Percentiles rank a stretch among this genome's conserved stretches.
Evolutionary conservation across 2,113 vertebrate species (phyloP).

Genomic region (Tretioscincus oriximinensis): DNA sequence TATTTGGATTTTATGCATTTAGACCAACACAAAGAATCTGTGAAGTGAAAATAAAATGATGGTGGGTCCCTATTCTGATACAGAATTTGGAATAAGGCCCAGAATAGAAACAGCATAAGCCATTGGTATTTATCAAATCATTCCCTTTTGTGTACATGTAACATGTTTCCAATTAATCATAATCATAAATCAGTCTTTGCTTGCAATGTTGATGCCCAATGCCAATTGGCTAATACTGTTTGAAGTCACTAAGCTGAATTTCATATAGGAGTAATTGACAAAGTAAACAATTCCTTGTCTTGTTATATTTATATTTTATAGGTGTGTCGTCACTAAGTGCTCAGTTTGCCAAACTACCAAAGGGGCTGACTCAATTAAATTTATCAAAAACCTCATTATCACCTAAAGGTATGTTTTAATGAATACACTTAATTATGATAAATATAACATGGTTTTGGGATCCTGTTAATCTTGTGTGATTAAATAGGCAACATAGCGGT

Average conservation of each 20-base stretch:
- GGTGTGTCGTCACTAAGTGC: slow-evolving; percentile 88
- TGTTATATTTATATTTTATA: slow-evolving; percentile 50
- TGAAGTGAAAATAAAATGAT: no score
- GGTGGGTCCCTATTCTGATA: no score
- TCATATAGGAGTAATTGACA: neutral
- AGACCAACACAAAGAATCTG: no score
- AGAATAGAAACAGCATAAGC: neutral
- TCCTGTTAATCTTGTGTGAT: neutral
- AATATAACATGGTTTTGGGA: neutral
- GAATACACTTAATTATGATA: neutral
- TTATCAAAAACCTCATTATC: slow-evolving; percentile 95
- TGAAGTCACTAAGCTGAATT: neutral
- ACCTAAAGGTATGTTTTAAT: slow-evolving; percentile 86
- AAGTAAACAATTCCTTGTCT: neutral
- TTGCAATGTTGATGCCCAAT: neutral
- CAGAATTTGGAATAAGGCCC: no score
- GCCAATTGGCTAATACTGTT: neutral
- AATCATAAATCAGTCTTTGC: neutral
- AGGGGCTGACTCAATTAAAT: slow-evolving; percentile 92
- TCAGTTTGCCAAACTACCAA: slow-evolving; percentile 92
- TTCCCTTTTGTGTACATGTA: slow-evolving; percentile 3
- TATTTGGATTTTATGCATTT: no score
- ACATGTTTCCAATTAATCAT: neutral
- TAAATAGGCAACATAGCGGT: neutral
- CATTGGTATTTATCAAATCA: neutral